These are phyloP conservation scores for Drosophila suzukii DNA, from an alignment of 1,140 invertebrate genomes.

Conservation along the genomic window DNA sequence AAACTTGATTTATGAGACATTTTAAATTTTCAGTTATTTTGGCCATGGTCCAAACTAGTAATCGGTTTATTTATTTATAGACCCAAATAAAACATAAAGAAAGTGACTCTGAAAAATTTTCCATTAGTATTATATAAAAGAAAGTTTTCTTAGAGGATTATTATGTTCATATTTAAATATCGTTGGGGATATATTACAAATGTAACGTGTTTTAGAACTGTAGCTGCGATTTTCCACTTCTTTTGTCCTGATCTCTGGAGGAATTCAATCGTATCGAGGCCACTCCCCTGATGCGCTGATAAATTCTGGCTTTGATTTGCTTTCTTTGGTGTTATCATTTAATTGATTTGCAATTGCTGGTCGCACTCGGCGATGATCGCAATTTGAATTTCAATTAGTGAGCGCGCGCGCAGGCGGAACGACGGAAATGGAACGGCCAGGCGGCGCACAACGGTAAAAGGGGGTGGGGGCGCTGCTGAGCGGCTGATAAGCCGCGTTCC, in stretches of 20 bases:
- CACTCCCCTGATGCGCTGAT: background rate
- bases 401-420: slow-evolving; percentile 2
- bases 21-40: background rate
- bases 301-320: slow-evolving; percentile 6
- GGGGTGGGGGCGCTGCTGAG: background rate
- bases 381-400: slow-evolving; percentile 60
- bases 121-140: too few relatives aligned
- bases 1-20: background rate
- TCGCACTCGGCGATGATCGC: slow-evolving; percentile 33
- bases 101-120: too few relatives aligned
- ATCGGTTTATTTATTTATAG: background rate
- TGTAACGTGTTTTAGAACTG: background rate
- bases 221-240: background rate
- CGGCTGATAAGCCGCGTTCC: slow-evolving; percentile 47
- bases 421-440: slow-evolving; percentile 1
- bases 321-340: slow-evolving; percentile 25
- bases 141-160: background rate
- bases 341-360: slow-evolving; percentile 48
- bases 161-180: too few relatives aligned
- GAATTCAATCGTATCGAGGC: background rate
- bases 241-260: background rate
- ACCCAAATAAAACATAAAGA: background rate
- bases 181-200: too few relatives aligned
- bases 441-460: background rate
- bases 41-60: background rate